Percentiles rank a stretch among this genome's conserved stretches.
phyloP scores from a whole-genome alignment of 2,888 invertebrate genomes.

The Boloria selene region DNA sequence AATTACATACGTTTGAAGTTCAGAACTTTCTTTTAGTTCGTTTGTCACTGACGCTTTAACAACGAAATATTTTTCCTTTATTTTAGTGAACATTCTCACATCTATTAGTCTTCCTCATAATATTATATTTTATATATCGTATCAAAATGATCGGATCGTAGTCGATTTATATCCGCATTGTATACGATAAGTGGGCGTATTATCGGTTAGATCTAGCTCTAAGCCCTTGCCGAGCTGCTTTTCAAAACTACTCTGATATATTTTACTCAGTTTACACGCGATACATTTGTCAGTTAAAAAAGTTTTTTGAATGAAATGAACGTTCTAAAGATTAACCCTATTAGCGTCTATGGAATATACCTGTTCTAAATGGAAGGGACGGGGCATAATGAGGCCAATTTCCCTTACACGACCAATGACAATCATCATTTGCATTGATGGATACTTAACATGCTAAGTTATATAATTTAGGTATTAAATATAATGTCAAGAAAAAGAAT shows the following conservation, averaged over 20 bases:
- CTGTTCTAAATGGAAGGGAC: conserved; percentile 5
- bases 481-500: neutral
- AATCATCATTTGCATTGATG: conserved; percentile 8
- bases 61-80: conserved; percentile 14
- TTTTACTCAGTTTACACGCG: conserved; percentile 20
- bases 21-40: conserved; percentile 27
- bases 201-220: conserved; percentile 57
- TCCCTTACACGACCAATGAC: neutral
- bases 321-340: neutral
- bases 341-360: neutral
- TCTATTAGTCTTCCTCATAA: conserved; percentile 25
- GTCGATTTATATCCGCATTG: conserved; percentile 63
- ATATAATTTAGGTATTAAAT: neutral
- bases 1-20: conserved; percentile 27
- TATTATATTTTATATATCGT: conserved; percentile 32
- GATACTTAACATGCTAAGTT: conserved; percentile 1
- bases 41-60: conserved; percentile 16
- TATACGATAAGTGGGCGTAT: conserved; percentile 55
- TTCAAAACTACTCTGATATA: conserved; percentile 29
- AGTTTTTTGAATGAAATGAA: neutral
- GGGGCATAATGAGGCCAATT: conserved; percentile 7
- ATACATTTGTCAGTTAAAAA: conserved; percentile 17
- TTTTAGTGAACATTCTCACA: conserved; percentile 16
- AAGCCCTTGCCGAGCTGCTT: conserved; percentile 47
- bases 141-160: conserved; percentile 51